phyloP scores from a whole-genome alignment of 2,113 vertebrate species.

The Apteryx mantelli region DNA sequence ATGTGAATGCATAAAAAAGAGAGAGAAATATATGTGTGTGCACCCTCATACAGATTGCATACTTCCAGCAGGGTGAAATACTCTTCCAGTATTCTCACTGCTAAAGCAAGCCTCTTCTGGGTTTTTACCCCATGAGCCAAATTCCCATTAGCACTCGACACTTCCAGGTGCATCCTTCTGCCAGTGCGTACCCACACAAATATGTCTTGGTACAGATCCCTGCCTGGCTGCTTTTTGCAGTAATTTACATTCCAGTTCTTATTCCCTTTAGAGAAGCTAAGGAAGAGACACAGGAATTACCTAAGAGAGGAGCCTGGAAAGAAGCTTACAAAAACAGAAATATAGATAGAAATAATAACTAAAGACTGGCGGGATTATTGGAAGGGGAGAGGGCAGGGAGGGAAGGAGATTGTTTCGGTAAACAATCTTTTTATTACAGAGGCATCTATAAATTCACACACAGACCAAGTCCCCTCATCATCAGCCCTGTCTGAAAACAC shows the following conservation, averaged over 20 bases:
- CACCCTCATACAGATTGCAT: not conserved
- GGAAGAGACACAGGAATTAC: not conserved
- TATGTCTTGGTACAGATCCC: not conserved
- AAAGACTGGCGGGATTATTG: not conserved
- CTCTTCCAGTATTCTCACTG: not conserved
- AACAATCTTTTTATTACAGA: not conserved
- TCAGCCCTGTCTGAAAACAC: not conserved
- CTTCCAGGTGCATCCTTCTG: not conserved
- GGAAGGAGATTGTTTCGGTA: not conserved
- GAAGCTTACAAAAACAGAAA: not conserved
- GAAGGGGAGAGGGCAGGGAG: not conserved
- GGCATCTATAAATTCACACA: too few relatives aligned
- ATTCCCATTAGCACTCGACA: not conserved
- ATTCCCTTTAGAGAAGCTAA: not conserved
- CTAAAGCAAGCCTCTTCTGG: not conserved
- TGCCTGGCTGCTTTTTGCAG: not conserved
- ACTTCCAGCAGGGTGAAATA: not conserved
- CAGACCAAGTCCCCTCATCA: too few relatives aligned
- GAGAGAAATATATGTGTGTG: not conserved
- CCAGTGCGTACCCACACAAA: not conserved
- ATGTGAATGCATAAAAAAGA: not conserved
- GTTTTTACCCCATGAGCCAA: not conserved
- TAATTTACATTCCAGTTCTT: not conserved
- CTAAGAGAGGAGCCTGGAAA: not conserved
- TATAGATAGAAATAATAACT: not conserved